Conservation (phyloP, 2,797 vertebrate species). For the Lutjanus argentimaculatus region DNA sequence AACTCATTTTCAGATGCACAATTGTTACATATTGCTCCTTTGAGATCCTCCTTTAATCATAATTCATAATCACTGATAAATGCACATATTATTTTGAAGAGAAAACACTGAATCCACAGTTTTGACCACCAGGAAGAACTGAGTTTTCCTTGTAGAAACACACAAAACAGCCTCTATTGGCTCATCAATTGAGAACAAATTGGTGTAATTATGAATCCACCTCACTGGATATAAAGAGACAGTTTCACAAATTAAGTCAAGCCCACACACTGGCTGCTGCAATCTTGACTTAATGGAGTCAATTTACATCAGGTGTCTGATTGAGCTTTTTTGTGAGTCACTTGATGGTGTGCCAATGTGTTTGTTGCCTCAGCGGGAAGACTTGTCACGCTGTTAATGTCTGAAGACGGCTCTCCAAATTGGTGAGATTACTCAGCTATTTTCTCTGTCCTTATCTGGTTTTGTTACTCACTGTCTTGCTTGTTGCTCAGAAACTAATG, state of each 20-base stretch:
- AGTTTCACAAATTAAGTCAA: slow-evolving; percentile 37
- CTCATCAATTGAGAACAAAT: slow-evolving; percentile 50
- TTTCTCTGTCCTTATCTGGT: not conserved
- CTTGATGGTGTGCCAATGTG: slow-evolving; percentile 8
- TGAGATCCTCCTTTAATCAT: not conserved
- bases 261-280: slow-evolving; percentile 32
- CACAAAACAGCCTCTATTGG: slow-evolving; percentile 31
- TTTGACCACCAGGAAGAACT: slow-evolving; percentile 11
- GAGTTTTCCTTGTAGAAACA: not conserved
- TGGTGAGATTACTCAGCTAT: slow-evolving; percentile 18
- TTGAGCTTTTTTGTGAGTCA: slow-evolving; percentile 56
- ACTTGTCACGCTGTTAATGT: slow-evolving; percentile 11
- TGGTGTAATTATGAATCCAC: slow-evolving; percentile 44
- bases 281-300: slow-evolving; percentile 64
- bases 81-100: not conserved
- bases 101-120: not conserved
- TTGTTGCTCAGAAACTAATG: slow-evolving; percentile 6
- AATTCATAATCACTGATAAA: not conserved
- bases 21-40: no score
- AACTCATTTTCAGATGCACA: no score
- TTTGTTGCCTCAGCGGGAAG: slow-evolving; percentile 10
- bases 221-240: slow-evolving; percentile 28
- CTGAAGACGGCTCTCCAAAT: slow-evolving; percentile 27
- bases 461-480: not conserved
- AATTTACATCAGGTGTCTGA: slow-evolving; percentile 64